Conservation (phyloP, 2,797 vertebrate species). For the Rallus crepitans region DNA sequence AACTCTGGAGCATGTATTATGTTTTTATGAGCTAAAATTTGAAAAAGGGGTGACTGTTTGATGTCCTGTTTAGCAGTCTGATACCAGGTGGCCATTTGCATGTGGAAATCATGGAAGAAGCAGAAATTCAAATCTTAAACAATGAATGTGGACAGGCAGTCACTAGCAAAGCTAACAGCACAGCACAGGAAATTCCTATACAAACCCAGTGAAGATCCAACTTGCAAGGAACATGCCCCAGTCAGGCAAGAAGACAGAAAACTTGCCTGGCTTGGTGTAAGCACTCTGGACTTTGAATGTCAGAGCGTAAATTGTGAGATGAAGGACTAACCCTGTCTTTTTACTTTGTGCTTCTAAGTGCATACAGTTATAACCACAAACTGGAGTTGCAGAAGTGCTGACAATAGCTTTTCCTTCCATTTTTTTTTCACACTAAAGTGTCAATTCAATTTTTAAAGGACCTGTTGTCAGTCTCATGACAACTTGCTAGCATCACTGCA, state of each 20-base stretch:
- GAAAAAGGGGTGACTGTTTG: background rate
- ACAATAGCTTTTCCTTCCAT: background rate
- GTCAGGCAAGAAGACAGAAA: background rate
- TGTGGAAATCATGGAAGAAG: background rate
- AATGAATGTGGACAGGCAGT: background rate
- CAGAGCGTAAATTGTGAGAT: background rate
- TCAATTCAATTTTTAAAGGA: background rate
- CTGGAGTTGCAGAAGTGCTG: background rate
- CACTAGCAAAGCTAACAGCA: background rate
- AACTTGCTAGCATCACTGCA: background rate
- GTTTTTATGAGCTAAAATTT: background rate
- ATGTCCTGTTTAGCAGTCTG: background rate
- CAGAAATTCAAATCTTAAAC: background rate
- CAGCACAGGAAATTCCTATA: background rate
- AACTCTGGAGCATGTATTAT: background rate
- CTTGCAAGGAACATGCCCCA: background rate
- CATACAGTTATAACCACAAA: background rate
- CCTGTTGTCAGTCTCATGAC: background rate
- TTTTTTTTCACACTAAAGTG: background rate
- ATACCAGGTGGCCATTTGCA: background rate
- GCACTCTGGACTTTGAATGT: background rate
- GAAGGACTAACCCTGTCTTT: background rate
- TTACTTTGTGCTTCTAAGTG: background rate
- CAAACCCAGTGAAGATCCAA: background rate
- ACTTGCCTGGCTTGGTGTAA: background rate